Conservation (phyloP, 2,888 invertebrate genomes). For the Itoplectis maculator region DNA sequence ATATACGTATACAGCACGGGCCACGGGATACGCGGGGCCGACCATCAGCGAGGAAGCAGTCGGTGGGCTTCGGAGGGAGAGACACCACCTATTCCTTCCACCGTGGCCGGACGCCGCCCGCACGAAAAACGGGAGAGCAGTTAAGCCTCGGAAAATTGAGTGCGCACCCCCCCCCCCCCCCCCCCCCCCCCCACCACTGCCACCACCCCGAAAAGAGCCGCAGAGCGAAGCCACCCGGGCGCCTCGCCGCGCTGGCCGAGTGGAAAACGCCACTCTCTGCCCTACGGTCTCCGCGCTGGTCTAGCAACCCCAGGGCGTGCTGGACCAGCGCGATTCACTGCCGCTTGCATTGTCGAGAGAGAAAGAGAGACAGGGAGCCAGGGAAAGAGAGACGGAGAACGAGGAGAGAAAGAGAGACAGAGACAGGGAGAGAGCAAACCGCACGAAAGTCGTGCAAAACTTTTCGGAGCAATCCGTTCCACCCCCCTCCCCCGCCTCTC, state of each 20-base stretch:
- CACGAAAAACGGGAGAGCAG: slow-evolving; percentile 67
- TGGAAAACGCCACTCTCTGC: slow-evolving; percentile 51
- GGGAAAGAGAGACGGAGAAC: slow-evolving; percentile 16
- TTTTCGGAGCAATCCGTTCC: slow-evolving; percentile 67
- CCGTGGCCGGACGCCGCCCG: slow-evolving; percentile 53
- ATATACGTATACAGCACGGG: slow-evolving; percentile 56
- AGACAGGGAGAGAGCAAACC: slow-evolving; percentile 49
- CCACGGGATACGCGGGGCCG: neutral
- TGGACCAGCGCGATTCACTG: slow-evolving; percentile 53
- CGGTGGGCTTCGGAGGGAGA: slow-evolving; percentile 61
- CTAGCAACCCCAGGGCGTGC: slow-evolving; percentile 44
- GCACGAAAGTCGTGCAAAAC: slow-evolving; percentile 68
- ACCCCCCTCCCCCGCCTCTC: slow-evolving; percentile 35
- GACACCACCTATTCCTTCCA: slow-evolving; percentile 60
- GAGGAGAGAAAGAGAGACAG: slow-evolving; percentile 30
- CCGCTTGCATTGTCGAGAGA: slow-evolving; percentile 52
- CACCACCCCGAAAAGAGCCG: slow-evolving; percentile 71
- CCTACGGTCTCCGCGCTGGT: slow-evolving; percentile 32
- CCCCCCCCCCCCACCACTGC: too few species aligned
- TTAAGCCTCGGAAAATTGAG: slow-evolving; percentile 83
- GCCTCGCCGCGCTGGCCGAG: slow-evolving; percentile 36
- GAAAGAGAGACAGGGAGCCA: too few species aligned
- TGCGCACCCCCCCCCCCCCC: slow-evolving; percentile 76
- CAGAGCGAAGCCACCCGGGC: slow-evolving; percentile 58
- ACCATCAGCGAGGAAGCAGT: slow-evolving; percentile 49